phyloP scores from a whole-genome alignment of 1,140 invertebrate genomes.

The Matsumurasca onukii region DNA sequence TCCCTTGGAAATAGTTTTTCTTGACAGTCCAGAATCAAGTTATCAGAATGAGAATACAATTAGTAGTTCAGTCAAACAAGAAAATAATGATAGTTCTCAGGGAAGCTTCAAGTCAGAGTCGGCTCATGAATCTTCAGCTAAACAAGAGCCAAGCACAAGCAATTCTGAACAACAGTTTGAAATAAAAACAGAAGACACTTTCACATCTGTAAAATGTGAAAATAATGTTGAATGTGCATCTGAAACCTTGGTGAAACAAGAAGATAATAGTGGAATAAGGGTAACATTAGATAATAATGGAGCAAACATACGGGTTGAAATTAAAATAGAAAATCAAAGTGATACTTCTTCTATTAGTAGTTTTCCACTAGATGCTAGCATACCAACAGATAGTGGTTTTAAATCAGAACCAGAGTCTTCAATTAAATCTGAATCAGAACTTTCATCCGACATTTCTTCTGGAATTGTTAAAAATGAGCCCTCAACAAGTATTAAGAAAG shows the following conservation, averaged over 20 bases:
- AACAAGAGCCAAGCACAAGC: no score
- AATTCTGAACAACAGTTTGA: no score
- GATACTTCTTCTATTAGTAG: background rate
- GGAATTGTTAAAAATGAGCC: background rate
- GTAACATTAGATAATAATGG: background rate
- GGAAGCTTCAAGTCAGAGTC: no score
- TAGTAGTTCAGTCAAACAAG: background rate
- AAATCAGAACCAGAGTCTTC: background rate
- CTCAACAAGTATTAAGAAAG: background rate
- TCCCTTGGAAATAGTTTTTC: background rate
- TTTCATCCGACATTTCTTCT: no score
- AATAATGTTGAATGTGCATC: background rate
- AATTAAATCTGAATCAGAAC: background rate
- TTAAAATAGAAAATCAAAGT: background rate
- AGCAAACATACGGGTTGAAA: background rate
- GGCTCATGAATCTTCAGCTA: no score
- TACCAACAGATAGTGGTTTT: background rate
- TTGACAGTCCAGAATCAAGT: constrained; percentile 4
- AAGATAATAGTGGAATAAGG: background rate
- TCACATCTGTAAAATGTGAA: background rate
- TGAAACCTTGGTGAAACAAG: background rate
- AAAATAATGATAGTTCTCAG: background rate
- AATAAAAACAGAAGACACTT: background rate
- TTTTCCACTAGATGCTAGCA: background rate
- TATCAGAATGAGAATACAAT: background rate